phyloP scores from a whole-genome alignment of 2,888 invertebrate genomes.

The Drosophila nigricruria region DNA sequence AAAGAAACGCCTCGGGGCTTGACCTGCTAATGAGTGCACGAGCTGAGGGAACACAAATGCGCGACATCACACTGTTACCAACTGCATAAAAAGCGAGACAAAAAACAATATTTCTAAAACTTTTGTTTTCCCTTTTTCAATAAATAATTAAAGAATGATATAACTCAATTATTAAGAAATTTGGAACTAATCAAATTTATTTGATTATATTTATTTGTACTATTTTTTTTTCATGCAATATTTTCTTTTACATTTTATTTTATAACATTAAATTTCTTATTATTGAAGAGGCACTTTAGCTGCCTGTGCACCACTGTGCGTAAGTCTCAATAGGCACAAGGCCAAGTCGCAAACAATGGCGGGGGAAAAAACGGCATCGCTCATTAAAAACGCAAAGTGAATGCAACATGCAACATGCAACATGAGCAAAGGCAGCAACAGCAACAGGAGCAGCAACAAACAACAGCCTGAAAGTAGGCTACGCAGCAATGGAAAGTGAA shows the following conservation, averaged over 20 bases:
- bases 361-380: conserved; percentile 21
- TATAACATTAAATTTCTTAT: neutral
- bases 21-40: conserved; percentile 70
- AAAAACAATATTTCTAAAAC: too few relatives aligned
- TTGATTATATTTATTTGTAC: too few relatives aligned
- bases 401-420: conserved; percentile 37
- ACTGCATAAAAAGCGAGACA: neutral
- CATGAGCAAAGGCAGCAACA: conserved; percentile 8
- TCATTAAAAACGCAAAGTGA: conserved; percentile 33
- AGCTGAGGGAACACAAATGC: conserved; percentile 29
- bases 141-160: too few relatives aligned
- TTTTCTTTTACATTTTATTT: too few relatives aligned
- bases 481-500: conserved; percentile 43
- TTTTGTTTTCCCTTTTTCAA: too few relatives aligned
- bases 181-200: too few relatives aligned
- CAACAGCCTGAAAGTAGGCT: conserved; percentile 40
- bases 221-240: too few relatives aligned
- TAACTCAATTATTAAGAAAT: too few relatives aligned
- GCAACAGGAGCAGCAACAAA: conserved; percentile 7
- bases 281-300: neutral
- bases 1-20: conserved; percentile 41
- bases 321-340: conserved; percentile 60
- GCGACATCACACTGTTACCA: conserved; percentile 21
- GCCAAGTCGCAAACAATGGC: conserved; percentile 56
- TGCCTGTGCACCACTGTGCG: conserved; percentile 1